Conservation (phyloP, 2,113 vertebrate genomes). For the Psophia crepitans region DNA sequence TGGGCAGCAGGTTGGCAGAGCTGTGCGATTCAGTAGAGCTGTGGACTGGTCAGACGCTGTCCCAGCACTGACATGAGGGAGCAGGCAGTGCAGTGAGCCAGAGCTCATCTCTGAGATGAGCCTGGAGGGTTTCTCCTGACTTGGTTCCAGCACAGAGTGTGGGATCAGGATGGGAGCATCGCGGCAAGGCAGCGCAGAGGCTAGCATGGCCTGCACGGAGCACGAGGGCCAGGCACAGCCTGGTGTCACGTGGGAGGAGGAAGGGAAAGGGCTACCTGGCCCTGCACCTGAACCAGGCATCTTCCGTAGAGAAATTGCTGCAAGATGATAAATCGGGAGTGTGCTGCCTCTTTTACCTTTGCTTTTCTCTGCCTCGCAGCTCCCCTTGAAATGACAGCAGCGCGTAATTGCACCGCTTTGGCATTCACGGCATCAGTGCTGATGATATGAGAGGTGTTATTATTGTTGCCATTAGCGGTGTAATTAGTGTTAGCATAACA, state of each 20-base stretch:
- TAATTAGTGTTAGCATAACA: neutral
- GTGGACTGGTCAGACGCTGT: rapidly evolving
- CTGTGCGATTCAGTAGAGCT: rapidly evolving
- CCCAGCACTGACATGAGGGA: neutral
- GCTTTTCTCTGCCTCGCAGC: neutral
- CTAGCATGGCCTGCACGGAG: neutral
- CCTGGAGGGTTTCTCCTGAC: neutral
- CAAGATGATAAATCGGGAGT: neutral
- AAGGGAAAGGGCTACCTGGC: neutral
- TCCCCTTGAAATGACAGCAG: neutral
- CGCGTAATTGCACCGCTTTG: neutral
- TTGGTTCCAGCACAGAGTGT: rapidly evolving
- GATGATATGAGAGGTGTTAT: neutral
- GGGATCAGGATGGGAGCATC: neutral
- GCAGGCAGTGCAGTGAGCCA: neutral
- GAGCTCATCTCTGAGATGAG: neutral
- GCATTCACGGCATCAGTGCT: neutral
- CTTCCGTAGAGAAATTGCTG: neutral
- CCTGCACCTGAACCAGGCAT: neutral
- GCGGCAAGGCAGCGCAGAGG: neutral
- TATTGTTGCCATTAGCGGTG: neutral
- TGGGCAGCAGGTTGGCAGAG: neutral
- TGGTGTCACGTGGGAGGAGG: neutral
- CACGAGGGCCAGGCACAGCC: rapidly evolving
- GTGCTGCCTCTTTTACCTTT: neutral